A percentile compares a stretch with the other conserved stretches of the same genome.
Evolutionary conservation across 2,113 vertebrate genomes (phyloP).

Genomic region (Hyperopisus bebe): DNA sequence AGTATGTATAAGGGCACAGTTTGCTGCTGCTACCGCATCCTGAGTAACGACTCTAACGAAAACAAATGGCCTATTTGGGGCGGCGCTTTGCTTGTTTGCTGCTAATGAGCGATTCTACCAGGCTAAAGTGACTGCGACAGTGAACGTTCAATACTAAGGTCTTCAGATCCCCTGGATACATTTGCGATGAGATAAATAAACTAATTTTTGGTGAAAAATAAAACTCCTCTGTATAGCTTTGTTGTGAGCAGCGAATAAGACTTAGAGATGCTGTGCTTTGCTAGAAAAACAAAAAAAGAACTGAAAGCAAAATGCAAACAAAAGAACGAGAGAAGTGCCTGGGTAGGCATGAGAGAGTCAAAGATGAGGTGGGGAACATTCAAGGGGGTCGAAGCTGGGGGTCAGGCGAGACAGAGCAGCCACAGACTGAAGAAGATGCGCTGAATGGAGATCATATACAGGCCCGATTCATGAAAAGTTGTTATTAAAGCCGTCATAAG

Average conservation of each 20-base stretch:
- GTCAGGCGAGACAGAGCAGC: not conserved
- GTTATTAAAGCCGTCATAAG: not conserved
- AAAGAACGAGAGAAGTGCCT: not conserved
- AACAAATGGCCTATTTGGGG: not conserved
- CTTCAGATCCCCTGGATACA: not conserved
- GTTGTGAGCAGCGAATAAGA: not conserved
- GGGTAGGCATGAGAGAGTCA: not conserved
- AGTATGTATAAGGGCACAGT: slow-evolving; percentile 5
- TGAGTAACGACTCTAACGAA: slow-evolving; percentile 8
- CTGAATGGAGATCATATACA: not conserved
- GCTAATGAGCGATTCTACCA: not conserved
- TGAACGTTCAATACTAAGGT: not conserved
- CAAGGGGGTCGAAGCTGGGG: not conserved
- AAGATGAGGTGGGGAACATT: not conserved
- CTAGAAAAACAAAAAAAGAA: not conserved
- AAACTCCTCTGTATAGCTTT: not conserved
- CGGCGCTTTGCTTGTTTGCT: not conserved
- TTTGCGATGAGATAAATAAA: not conserved
- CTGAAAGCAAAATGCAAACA: not conserved
- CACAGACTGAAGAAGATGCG: too few relatives aligned
- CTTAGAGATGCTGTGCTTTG: not conserved
- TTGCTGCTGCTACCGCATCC: not conserved
- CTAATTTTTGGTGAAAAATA: not conserved
- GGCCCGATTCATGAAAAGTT: too few relatives aligned
- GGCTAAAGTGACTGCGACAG: not conserved